A percentile compares a stretch with the other conserved stretches of the same genome.
phyloP scores from a whole-genome alignment of 2,888 invertebrate species.

The Cosmopolites sordidus region DNA sequence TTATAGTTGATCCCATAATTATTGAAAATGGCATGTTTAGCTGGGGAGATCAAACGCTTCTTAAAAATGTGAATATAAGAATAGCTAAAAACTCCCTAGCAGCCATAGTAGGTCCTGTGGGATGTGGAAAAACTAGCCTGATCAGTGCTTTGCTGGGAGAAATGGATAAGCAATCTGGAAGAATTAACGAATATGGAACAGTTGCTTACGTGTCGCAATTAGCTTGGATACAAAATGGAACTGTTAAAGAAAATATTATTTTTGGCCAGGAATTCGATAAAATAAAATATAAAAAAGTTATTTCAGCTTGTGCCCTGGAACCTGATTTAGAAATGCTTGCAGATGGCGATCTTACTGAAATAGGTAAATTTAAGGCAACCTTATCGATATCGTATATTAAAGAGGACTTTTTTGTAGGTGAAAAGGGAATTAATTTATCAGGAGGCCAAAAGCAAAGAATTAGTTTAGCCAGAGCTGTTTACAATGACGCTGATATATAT shows the following conservation, averaged over 20 bases:
- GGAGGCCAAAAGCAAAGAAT: constrained; percentile 90
- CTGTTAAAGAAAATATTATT: constrained; percentile 50
- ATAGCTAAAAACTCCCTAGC: constrained; percentile 41
- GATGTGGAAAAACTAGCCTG: constrained; percentile 50
- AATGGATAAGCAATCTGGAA: constrained; percentile 43
- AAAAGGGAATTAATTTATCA: constrained; percentile 60
- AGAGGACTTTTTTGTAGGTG: constrained; percentile 57
- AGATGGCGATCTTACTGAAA: constrained; percentile 53
- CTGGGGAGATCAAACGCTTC: constrained; percentile 44
- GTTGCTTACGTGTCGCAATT: constrained; percentile 55
- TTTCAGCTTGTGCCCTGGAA: constrained; percentile 47
- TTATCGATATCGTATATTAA: too few relatives aligned
- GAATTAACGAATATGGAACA: constrained; percentile 42
- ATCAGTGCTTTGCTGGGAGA: constrained; percentile 51
- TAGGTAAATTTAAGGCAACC: constrained; percentile 30
- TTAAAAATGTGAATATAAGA: constrained; percentile 41
- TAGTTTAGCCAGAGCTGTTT: constrained; percentile 84
- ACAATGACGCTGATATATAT: constrained; percentile 80
- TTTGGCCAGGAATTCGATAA: constrained; percentile 47
- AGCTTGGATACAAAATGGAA: constrained; percentile 55
- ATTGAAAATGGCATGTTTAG: constrained; percentile 52
- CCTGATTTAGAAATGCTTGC: constrained; percentile 52
- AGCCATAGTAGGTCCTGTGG: constrained; percentile 51
- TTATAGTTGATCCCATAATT: constrained; percentile 40
- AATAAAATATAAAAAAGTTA: constrained; percentile 26